Percentiles rank a stretch among this genome's conserved stretches.
Evolutionary conservation across 2,797 vertebrate genomes (phyloP).

Genomic region (Cottoperca gobio): DNA sequence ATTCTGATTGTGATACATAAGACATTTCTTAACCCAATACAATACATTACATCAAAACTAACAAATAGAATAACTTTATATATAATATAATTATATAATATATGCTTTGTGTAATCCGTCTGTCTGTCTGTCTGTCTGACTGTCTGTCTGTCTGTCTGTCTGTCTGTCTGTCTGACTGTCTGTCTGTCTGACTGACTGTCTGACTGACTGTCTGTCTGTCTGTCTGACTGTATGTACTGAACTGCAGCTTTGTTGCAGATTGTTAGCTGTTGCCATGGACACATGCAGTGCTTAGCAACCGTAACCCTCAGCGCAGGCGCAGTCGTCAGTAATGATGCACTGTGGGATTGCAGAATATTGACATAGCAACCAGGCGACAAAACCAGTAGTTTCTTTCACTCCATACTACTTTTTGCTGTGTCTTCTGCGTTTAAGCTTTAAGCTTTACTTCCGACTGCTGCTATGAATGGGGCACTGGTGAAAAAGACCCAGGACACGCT

Average conservation of each 20-base stretch:
- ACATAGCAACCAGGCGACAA: slow-evolving; percentile 70
- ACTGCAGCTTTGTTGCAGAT: not conserved
- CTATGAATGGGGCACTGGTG: slow-evolving; percentile 89
- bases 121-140: not conserved
- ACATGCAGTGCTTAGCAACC: slow-evolving; percentile 71
- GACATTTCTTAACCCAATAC: too few relatives aligned
- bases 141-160: not conserved
- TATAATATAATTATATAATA: too few relatives aligned
- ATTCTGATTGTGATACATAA: too few relatives aligned
- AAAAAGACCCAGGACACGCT: slow-evolving; percentile 92
- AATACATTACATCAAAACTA: too few relatives aligned
- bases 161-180: slow-evolving; percentile 10
- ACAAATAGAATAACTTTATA: too few relatives aligned
- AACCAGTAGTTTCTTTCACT: slow-evolving; percentile 5
- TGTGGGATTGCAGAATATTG: slow-evolving; percentile 84
- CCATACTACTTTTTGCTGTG: not conserved
- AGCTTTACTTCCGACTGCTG: slow-evolving; percentile 12
- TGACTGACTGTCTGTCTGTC: too few relatives aligned
- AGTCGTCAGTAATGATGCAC: slow-evolving; percentile 68
- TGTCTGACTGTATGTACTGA: too few relatives aligned
- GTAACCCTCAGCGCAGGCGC: slow-evolving; percentile 71
- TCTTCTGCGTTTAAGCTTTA: not conserved
- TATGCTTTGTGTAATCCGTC: too few relatives aligned
- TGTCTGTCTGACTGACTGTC: too few relatives aligned
- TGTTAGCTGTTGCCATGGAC: slow-evolving; percentile 83